Evolutionary conservation across 2,888 invertebrate species (phyloP).

Genomic region (Geotrupes spiniger): DNA sequence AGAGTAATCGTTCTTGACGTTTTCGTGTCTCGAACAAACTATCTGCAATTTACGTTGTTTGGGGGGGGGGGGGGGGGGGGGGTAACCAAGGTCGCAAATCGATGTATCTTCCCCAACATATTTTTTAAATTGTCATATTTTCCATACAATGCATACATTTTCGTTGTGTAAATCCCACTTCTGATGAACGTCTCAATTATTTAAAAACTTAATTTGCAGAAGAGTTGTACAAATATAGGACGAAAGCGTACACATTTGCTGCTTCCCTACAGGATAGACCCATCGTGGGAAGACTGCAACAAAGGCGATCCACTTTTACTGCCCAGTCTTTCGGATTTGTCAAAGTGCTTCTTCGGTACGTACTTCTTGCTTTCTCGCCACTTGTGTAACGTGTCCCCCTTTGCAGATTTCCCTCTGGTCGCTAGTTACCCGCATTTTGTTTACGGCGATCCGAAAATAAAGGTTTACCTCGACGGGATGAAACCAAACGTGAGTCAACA

Average conservation of each 20-base stretch:
- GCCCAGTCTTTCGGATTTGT: constrained; percentile 64
- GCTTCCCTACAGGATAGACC: constrained; percentile 51
- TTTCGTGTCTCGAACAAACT: neutral
- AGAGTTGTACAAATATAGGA: constrained; percentile 27
- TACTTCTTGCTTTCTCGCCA: too few species aligned
- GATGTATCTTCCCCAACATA: too few species aligned
- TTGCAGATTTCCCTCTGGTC: constrained; percentile 65
- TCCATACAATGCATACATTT: too few species aligned
- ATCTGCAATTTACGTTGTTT: too few species aligned
- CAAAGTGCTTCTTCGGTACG: constrained; percentile 66
- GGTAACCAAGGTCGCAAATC: too few species aligned
- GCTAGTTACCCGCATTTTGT: constrained; percentile 73
- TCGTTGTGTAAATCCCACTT: too few species aligned
- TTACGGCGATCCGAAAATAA: constrained; percentile 55
- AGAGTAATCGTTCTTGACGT: too few species aligned
- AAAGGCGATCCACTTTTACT: constrained; percentile 53
- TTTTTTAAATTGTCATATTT: too few species aligned
- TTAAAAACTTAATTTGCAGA: too few species aligned
- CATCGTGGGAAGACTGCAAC: constrained; percentile 59
- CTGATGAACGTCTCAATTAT: neutral
- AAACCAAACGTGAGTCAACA: constrained; percentile 62
- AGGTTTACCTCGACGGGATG: constrained; percentile 62
- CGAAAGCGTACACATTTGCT: constrained; percentile 25
- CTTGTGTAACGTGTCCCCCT: too few species aligned
- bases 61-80: too few species aligned